Percentiles rank a stretch among this genome's conserved stretches.
These are phyloP conservation scores for Agrotis ipsilon DNA, from an alignment of 2,888 invertebrate species.

Conservation along the genomic window DNA sequence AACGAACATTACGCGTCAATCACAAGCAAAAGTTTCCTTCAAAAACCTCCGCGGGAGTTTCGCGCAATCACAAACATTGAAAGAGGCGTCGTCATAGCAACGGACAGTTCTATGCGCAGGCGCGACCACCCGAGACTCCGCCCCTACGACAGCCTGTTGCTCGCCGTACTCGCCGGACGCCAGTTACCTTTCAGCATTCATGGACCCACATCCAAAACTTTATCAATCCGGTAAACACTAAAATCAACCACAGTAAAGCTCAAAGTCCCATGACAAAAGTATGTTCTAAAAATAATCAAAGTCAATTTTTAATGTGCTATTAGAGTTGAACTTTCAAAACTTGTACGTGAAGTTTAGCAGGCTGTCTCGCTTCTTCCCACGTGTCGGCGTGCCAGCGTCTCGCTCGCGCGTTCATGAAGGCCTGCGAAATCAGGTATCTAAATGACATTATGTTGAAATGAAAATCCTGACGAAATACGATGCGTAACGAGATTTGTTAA, in stretches of 20 bases:
- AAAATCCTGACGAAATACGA: slow-evolving; percentile 56
- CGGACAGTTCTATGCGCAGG: slow-evolving; percentile 81
- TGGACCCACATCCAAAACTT: slow-evolving; percentile 76
- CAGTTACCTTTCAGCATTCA: slow-evolving; percentile 78
- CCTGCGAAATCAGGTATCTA: slow-evolving; percentile 82
- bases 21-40: slow-evolving; percentile 78
- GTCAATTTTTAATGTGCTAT: slow-evolving; percentile 62
- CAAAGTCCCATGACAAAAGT: slow-evolving; percentile 51
- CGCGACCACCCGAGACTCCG: slow-evolving; percentile 80
- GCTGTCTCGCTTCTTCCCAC: slow-evolving; percentile 71
- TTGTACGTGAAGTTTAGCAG: slow-evolving; percentile 70
- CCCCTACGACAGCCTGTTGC: slow-evolving; percentile 88
- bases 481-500: slow-evolving; percentile 58
- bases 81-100: slow-evolving; percentile 89
- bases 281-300: slow-evolving; percentile 48
- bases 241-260: slow-evolving; percentile 46
- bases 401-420: slow-evolving; percentile 81
- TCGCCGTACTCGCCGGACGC: slow-evolving; percentile 79
- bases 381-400: slow-evolving; percentile 75
- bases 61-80: slow-evolving; percentile 85
- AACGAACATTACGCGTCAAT: slow-evolving; percentile 81
- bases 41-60: slow-evolving; percentile 72
- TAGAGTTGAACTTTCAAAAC: slow-evolving; percentile 69
- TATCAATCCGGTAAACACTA: slow-evolving; percentile 64
- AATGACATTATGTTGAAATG: slow-evolving; percentile 65